Evolutionary conservation across 2,888 invertebrate genomes (phyloP).

Genomic region (Nemotelus nigrinus): DNA sequence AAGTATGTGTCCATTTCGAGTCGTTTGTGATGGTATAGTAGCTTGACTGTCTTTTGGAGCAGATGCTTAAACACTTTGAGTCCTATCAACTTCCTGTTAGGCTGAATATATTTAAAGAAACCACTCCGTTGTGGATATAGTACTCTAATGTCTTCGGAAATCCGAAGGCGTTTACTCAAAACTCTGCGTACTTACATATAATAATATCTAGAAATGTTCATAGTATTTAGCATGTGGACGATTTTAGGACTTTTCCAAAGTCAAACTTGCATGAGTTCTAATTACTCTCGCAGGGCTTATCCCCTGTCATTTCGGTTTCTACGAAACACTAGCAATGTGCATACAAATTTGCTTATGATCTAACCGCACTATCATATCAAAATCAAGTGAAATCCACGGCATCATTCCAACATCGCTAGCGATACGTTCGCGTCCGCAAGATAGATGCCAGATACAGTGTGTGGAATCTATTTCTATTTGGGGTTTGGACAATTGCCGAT

Average conservation of each 20-base stretch:
- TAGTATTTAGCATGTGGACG: no score
- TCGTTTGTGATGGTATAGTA: constrained; percentile 9
- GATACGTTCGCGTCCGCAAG: constrained; percentile 1
- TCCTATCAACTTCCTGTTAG: neutral
- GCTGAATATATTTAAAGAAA: neutral
- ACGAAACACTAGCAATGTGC: no score
- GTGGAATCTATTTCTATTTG: constrained; percentile 37
- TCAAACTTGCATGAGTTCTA: no score
- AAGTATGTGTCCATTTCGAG: constrained; percentile 14
- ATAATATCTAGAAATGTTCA: no score
- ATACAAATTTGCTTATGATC: neutral
- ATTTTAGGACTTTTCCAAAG: no score
- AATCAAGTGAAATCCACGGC: constrained; percentile 1
- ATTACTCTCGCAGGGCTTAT: no score
- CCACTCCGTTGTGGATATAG: no score
- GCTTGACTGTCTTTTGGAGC: neutral
- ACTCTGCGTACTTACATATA: no score
- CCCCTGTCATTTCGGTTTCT: no score
- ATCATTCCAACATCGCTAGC: neutral
- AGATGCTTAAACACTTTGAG: no score
- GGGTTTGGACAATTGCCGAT: constrained; percentile 42
- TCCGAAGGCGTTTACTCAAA: no score
- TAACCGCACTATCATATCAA: neutral
- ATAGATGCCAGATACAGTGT: neutral
- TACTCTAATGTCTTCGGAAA: no score